Evolutionary conservation across 2,888 invertebrate genomes (phyloP).

Genomic region (Globia sparganii): DNA sequence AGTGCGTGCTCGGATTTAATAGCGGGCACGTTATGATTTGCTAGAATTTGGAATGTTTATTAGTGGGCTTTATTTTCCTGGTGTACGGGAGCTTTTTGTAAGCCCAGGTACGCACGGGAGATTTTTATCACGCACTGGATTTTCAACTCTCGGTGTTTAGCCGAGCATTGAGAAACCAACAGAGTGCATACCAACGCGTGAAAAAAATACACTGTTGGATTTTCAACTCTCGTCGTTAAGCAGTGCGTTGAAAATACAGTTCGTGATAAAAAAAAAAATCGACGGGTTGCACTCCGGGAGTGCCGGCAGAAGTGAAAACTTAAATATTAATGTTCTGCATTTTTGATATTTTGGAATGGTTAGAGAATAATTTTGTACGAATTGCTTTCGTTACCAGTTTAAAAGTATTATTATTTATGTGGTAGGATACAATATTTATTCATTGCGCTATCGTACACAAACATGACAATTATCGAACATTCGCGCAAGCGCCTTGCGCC

Average conservation of each 20-base stretch:
- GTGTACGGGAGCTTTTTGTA: constrained; percentile 5
- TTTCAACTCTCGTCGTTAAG: background rate
- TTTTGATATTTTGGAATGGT: too few species aligned
- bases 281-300: too few species aligned
- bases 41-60: constrained; percentile 33
- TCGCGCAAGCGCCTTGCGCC: too few species aligned
- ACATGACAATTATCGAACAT: too few species aligned
- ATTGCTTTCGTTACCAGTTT: too few species aligned
- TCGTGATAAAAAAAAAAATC: background rate
- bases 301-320: too few species aligned
- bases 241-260: background rate
- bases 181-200: background rate
- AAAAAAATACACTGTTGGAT: background rate
- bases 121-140: background rate
- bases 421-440: too few species aligned
- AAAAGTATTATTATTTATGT: too few species aligned
- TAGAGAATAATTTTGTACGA: too few species aligned
- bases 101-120: background rate
- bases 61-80: constrained; percentile 23
- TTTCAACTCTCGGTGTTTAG: background rate
- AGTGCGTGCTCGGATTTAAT: constrained; percentile 50
- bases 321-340: too few species aligned
- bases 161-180: background rate
- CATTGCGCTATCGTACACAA: too few species aligned
- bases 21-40: constrained; percentile 38